Percentiles rank a stretch among this genome's conserved stretches.
Conservation (phyloP, 2,797 vertebrate genomes). For the Saguinus oedipus region DNA sequence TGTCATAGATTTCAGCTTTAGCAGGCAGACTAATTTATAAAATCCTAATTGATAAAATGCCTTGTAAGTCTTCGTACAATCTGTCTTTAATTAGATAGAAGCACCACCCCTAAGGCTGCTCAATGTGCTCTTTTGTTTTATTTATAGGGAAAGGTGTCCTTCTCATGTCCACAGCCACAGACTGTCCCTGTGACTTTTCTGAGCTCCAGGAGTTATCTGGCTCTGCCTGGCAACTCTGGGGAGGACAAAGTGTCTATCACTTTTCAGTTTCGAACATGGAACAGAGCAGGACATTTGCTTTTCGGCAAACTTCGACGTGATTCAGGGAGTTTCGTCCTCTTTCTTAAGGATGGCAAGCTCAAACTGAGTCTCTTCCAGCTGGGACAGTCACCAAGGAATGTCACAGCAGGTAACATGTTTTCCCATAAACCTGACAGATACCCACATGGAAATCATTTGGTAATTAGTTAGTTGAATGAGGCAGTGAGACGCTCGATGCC, state of each 20-base stretch:
- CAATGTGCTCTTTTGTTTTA: constrained; percentile 57
- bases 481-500: background rate
- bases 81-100: background rate
- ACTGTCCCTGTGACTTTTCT: constrained; percentile 91
- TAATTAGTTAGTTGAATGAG: background rate
- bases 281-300: constrained; percentile 88
- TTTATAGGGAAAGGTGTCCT: constrained; percentile 90
- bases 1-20: background rate
- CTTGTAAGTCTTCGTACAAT: background rate
- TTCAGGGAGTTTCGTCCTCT: constrained; percentile 85
- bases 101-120: background rate
- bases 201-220: constrained; percentile 87
- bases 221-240: constrained; percentile 80
- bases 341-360: constrained; percentile 87
- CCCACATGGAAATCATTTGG: background rate
- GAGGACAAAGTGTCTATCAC: constrained; percentile 80
- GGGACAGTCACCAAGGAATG: constrained; percentile 84
- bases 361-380: constrained; percentile 87
- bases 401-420: constrained; percentile 86
- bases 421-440: too few relatives aligned
- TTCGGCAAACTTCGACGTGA: constrained; percentile 85
- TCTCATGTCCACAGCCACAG: constrained; percentile 89
- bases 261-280: constrained; percentile 94
- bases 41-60: background rate
- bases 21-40: background rate